Evolutionary conservation across 1,140 invertebrate species (phyloP), one percentile per base, ranked within the genome.

Genomic region (Pinna nobilis): DNA sequence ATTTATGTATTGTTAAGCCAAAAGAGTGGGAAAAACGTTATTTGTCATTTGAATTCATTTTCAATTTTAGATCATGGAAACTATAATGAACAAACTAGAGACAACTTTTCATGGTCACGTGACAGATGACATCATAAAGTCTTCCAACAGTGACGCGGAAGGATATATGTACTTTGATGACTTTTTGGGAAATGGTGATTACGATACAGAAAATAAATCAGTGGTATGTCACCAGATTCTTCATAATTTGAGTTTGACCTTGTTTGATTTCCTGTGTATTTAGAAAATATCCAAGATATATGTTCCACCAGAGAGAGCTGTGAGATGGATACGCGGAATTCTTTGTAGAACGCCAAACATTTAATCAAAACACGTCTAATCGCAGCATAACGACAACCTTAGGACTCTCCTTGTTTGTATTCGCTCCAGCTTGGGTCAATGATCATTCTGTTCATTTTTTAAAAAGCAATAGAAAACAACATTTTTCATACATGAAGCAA

Each of bases 111-210:
- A 33, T 28, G 59, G 49, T 15, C 20, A 41, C 28, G 41, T 68
- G 11, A 32, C 35, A 15, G 59, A 15, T 7, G 59, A 63, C 20
- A 63, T 63, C 23, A n/a, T 63, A 41, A 2, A 32, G 6, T 25
- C 28, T 37, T 18, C 59, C 2, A n/a, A 9, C 6, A 63, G 25
- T 9, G 50, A 41, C 3, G 33, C 25, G 35, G 65, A 75, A 13
- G 74, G 75, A 1, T 69, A 64, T 20, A 37, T 79, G 18, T 85
- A 82, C 68, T 85, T 82, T 61, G 82, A 86, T 59, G 83, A 87
- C 59, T 88, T 88, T 44, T 77, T 88, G 33, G 86, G 86, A 2
- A 74, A 87, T 39, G 79, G 77, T 39, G 86, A 88, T 67, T 25
- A 76, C 13, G 76, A 57, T 35, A 44, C 13, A 9, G 35, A 41